phyloP scores from a whole-genome alignment of 1,140 invertebrate genomes.

The Drusus annulatus region DNA sequence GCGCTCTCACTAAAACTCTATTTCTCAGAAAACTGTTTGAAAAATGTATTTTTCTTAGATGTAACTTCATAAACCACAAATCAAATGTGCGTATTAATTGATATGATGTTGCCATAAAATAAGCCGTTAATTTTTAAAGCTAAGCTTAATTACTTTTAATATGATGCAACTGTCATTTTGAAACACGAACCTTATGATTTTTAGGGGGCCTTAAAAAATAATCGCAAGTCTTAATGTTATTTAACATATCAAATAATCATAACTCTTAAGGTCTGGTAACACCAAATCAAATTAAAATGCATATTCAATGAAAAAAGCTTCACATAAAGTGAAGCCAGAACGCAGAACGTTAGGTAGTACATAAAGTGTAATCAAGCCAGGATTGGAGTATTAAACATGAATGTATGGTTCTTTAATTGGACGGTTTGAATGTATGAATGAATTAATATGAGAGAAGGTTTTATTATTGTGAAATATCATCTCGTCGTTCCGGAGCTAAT shows the following conservation, averaged over 20 bases:
- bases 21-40: too few relatives aligned
- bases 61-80: too few relatives aligned
- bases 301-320: background rate
- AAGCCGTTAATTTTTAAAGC: too few relatives aligned
- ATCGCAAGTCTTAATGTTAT: background rate
- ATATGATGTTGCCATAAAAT: too few relatives aligned
- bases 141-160: too few relatives aligned
- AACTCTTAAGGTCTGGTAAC: background rate
- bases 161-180: too few relatives aligned
- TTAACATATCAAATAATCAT: background rate
- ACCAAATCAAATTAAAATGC: background rate
- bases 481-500: constrained; percentile 1
- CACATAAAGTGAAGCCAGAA: background rate
- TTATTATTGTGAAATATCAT: constrained; percentile 12
- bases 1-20: too few relatives aligned
- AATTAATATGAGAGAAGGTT: background rate
- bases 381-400: background rate
- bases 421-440: background rate
- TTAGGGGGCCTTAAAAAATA: background rate
- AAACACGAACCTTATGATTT: background rate
- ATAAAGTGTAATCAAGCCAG: constrained; percentile 13
- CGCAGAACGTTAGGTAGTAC: too few relatives aligned
- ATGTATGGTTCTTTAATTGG: background rate
- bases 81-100: too few relatives aligned
- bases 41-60: too few relatives aligned